These are phyloP conservation scores for Diadumene lineata DNA, from an alignment of 92 coral and sea anemone species.

Conservation along the genomic window DNA sequence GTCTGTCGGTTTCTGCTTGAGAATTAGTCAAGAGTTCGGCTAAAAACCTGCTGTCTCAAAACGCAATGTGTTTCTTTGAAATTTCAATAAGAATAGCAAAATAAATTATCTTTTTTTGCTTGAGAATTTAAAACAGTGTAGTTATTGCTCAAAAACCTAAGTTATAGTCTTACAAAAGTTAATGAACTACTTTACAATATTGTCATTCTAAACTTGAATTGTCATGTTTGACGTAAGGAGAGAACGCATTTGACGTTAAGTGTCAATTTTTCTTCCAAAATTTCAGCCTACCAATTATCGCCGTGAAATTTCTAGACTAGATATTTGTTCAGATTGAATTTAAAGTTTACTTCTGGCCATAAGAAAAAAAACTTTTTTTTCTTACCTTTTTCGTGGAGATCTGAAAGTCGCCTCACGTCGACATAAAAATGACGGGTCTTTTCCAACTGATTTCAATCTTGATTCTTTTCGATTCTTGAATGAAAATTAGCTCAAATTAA, in stretches of 20 bases:
- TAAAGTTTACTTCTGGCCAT: not conserved
- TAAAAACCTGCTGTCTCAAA: too few species aligned
- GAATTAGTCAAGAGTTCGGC: too few species aligned
- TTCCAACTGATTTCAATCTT: not conserved
- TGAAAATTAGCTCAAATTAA: conserved; percentile 13
- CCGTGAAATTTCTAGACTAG: not conserved
- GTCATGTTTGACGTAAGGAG: not conserved
- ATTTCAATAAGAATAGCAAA: too few species aligned
- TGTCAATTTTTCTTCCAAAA: not conserved
- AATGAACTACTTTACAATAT: not conserved
- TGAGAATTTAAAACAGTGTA: not conserved
- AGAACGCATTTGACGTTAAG: conserved; percentile 2
- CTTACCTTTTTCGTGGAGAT: not conserved
- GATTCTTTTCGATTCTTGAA: not conserved
- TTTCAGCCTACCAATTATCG: conserved; percentile 4
- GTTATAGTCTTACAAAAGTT: not conserved
- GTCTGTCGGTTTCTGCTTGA: too few species aligned
- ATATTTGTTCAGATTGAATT: not conserved
- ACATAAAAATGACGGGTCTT: not conserved
- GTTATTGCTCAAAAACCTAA: not conserved
- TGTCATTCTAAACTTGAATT: not conserved
- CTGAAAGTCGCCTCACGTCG: not conserved
- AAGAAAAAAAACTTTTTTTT: not conserved
- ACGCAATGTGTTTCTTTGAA: too few species aligned
- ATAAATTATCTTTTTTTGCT: too few species aligned